phyloP scores from a whole-genome alignment of 2,113 vertebrate genomes.

The Lagopus leucura region DNA sequence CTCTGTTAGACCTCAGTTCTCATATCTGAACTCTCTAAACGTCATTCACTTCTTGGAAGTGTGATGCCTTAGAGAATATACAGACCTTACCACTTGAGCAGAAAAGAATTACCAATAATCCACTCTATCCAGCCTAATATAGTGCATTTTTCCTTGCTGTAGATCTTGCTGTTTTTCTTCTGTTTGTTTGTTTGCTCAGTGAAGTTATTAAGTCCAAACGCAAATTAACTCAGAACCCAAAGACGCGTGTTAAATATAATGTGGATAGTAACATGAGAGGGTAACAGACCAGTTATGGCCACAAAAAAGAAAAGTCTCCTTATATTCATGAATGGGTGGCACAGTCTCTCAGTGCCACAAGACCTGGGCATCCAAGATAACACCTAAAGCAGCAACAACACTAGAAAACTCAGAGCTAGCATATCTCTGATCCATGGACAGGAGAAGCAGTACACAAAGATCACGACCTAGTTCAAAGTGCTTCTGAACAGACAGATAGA shows the following conservation, averaged over 20 bases:
- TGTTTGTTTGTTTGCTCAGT: neutral
- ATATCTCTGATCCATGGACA: neutral
- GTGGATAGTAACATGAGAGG: neutral
- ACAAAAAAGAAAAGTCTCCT: neutral
- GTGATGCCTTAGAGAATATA: neutral
- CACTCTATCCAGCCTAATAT: neutral
- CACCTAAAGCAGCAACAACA: neutral
- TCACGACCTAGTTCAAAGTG: neutral
- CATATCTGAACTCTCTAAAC: neutral
- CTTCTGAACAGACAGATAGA: neutral
- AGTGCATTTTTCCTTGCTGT: neutral
- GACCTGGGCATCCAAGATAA: neutral
- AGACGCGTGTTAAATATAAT: neutral
- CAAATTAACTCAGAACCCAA: neutral
- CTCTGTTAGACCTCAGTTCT: neutral
- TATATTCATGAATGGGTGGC: neutral
- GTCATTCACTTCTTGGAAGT: neutral
- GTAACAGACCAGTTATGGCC: neutral
- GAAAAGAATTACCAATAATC: neutral
- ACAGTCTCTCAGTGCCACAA: neutral
- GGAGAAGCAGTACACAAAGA: neutral
- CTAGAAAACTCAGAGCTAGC: neutral
- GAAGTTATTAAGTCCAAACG: neutral
- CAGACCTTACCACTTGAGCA: neutral
- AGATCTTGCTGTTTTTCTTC: neutral